phyloP scores from a whole-genome alignment of 2,888 invertebrate species.

The Drosophila flavopinicola region DNA sequence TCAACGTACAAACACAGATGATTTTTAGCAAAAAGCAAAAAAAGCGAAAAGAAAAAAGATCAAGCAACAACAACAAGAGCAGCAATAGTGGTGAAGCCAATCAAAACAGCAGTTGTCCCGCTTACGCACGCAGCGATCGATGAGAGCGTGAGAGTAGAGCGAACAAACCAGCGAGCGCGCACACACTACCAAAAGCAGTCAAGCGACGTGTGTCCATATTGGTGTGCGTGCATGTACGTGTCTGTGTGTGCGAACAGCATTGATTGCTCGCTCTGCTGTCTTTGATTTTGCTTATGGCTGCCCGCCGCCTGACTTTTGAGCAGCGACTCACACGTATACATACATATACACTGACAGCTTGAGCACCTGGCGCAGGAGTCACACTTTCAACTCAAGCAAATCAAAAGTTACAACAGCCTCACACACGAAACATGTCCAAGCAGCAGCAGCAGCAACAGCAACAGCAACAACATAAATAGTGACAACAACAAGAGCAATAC shows the following conservation, averaged over 20 bases:
- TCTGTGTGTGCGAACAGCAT: slow-evolving; percentile 50
- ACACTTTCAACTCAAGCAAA: slow-evolving; percentile 58
- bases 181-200: slow-evolving; percentile 67
- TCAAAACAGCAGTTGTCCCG: slow-evolving; percentile 77
- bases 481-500: slow-evolving; percentile 41
- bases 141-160: slow-evolving; percentile 39
- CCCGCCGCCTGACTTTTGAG: slow-evolving; percentile 66
- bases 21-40: slow-evolving; percentile 78
- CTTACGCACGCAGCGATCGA: slow-evolving; percentile 58
- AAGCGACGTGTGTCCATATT: slow-evolving; percentile 63
- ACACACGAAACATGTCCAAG: slow-evolving; percentile 30
- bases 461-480: slow-evolving; percentile 7
- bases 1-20: slow-evolving; percentile 77
- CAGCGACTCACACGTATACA: slow-evolving; percentile 39
- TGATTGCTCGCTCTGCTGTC: slow-evolving; percentile 62
- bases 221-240: slow-evolving; percentile 39
- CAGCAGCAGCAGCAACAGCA: slow-evolving; percentile 11
- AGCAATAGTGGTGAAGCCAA: slow-evolving; percentile 62
- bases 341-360: slow-evolving; percentile 40
- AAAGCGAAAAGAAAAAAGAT: slow-evolving; percentile 69
- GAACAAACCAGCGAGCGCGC: slow-evolving; percentile 48
- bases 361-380: slow-evolving; percentile 76
- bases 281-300: slow-evolving; percentile 72
- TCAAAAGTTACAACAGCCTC: slow-evolving; percentile 47
- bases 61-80: slow-evolving; percentile 59